A percentile compares a stretch with the other conserved stretches of the same genome.
Conservation (phyloP, 1,140 invertebrate genomes). For the Agrypnia vestita region DNA sequence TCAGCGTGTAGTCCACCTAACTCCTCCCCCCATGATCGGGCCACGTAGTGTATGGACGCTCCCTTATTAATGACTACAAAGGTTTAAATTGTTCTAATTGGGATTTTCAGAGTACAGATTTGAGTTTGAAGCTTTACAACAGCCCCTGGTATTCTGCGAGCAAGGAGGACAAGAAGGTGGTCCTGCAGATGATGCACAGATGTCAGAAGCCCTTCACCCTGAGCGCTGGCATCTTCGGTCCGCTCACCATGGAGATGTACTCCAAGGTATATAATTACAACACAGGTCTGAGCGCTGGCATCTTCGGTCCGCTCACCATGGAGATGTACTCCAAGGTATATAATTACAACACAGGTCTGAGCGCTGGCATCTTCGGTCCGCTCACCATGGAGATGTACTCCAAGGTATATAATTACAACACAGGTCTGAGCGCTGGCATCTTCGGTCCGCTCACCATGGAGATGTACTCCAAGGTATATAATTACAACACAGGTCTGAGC, state of each 20-base stretch:
- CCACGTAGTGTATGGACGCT: too few species aligned
- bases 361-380: slow-evolving; percentile 55
- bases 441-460: slow-evolving; percentile 57
- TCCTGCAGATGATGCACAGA: slow-evolving; percentile 57
- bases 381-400: slow-evolving; percentile 59
- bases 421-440: slow-evolving; percentile 53
- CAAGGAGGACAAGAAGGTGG: slow-evolving; percentile 45
- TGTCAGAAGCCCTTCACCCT: slow-evolving; percentile 56
- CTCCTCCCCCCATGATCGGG: too few species aligned
- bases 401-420: too few species aligned
- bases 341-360: too few species aligned
- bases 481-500: too few species aligned
- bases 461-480: slow-evolving; percentile 58
- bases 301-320: slow-evolving; percentile 56
- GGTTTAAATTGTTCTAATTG: not conserved
- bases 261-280: slow-evolving; percentile 55
- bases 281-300: slow-evolving; percentile 53
- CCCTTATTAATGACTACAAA: too few species aligned
- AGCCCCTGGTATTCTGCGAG: slow-evolving; percentile 41
- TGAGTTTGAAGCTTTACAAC: slow-evolving; percentile 47
- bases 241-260: slow-evolving; percentile 57
- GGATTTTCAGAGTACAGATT: slow-evolving; percentile 42
- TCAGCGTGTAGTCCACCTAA: too few species aligned
- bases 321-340: slow-evolving; percentile 58
- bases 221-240: slow-evolving; percentile 55